Evolutionary conservation across 1,140 invertebrate species (phyloP), one percentile per base, ranked within the genome.

Genomic region (Papilio xuthus): DNA sequence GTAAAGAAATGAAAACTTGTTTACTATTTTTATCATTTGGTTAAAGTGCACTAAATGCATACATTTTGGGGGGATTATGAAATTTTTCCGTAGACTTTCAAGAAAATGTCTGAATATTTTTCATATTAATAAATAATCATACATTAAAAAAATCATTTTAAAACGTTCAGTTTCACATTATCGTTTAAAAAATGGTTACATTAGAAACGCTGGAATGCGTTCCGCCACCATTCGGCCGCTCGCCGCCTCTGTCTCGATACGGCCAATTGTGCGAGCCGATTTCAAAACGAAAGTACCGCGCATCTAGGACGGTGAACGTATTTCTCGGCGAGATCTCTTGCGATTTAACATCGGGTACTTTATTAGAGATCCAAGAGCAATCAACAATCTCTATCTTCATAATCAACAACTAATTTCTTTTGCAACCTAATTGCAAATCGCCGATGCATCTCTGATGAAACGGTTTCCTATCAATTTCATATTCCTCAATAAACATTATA

Each of bases 231-330:
- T 87, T 89, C 86, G 81, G 79, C 73, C 79, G 81, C 79, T 79
- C 81, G 83, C 86, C 82, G 90, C 86, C 84, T 86, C 84, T 89
- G 85, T 88, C 91, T 92, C 90, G 89, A 89, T 89, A 92, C 90
- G 88, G 91, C 87, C 92, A 92, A 93, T 93, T 92, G 92, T 93
- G 86, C 87, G 91, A 88, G 89, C 88, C 89, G 92, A 93, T 93
- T 93, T 94, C 92, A 91, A 93, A 94, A 94, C 91, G 91, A 93
- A 93, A 93, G 92, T 93, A 92, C 89, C 88, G 89, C 90, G 89
- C 92, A 92, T 93, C 92, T 92, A 91, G 90, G 92, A 92, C 89
- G 90, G 91, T 92, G 92, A 93, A 92, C 92, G 92, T 93, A 92
- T 90, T 92, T 91, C 89, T 90, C 87, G 86, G 77, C 81, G 86